Base-by-base conservation (phyloP, 2,113 vertebrate species). In the Mirza zaza region DNA sequence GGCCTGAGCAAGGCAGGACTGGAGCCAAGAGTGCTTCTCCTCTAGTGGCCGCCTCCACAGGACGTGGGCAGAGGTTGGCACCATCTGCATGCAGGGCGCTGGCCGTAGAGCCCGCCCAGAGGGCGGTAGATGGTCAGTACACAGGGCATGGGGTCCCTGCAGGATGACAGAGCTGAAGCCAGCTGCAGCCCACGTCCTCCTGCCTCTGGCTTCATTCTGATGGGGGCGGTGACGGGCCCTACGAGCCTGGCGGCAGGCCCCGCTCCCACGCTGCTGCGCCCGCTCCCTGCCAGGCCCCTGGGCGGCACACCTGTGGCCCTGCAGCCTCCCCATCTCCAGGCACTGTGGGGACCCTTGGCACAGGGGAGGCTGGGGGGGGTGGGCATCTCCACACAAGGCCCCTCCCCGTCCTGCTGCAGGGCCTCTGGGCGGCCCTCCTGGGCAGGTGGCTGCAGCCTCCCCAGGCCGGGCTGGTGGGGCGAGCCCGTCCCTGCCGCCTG, bases 391-490 rank as follows among this genome's bases (percentile, higher is more conserved):
- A 67, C 68, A 90, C 34, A 39, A 34, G 82, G 55, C 68, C 61
- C 68, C 82, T 32, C 87, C 80, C 48, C 13, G 34, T 50, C 45
- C 15, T 52, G 18, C 80, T 12, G 20, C 27, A 13, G 65, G n/a
- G 68, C 87, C 52, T 84, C 76, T 1, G 5, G 90, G 90, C 94
- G 68, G 93, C 86, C 82, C 88, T 95, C 17, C 73, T 11, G 12
- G 86, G 97, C 97, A 97, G 97, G 98, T 96, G 97, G 87, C 93
- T 94, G 29, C 27, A 39, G 94, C 86, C 87, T 93, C 79, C 76
- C 18, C 8, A 11, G 70, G 70, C 80, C 52, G 15, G 45, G 80
- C 27, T 39, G 2, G 61, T 18, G 68, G 82, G 90, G 39, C 20
- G 18, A n/a, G 90, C 81, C 36, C 0, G 0, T 93, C 71, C 90